Percentiles rank a stretch among this genome's conserved stretches.
Evolutionary conservation across 2,888 invertebrate genomes (phyloP).

Genomic region (Diarsia dahlii): DNA sequence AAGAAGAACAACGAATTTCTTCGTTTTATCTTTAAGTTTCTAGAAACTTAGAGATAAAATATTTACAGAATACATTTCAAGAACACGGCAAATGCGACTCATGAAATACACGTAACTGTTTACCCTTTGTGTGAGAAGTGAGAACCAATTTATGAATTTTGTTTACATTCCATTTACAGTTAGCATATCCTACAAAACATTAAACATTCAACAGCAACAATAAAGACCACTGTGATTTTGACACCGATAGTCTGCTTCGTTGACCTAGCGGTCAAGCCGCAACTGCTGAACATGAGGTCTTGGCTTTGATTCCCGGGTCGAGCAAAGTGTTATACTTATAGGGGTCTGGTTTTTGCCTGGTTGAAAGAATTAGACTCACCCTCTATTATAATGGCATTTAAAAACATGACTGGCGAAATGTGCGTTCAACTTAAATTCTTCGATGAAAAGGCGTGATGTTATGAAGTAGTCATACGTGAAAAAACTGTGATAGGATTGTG

Average conservation of each 20-base stretch:
- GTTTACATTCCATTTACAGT: neutral
- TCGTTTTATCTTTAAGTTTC: too few species aligned
- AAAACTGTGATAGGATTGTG: neutral
- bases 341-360: too few species aligned
- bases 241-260: neutral
- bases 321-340: too few species aligned
- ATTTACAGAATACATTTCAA: constrained; percentile 34
- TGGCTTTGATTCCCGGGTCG: too few species aligned
- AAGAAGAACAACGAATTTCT: too few species aligned
- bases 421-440: neutral
- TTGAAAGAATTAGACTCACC: too few species aligned
- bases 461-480: neutral
- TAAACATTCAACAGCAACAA: neutral
- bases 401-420: neutral
- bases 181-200: neutral
- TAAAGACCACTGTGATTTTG: neutral
- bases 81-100: constrained; percentile 16
- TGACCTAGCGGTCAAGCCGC: too few species aligned
- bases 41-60: too few species aligned
- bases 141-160: neutral
- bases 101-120: neutral
- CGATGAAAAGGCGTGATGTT: neutral
- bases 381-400: too few species aligned
- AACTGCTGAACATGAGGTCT: too few species aligned
- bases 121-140: neutral